phyloP scores from a whole-genome alignment of 92 coral and sea anemone genomes.

The Epizoanthus stellaris region DNA sequence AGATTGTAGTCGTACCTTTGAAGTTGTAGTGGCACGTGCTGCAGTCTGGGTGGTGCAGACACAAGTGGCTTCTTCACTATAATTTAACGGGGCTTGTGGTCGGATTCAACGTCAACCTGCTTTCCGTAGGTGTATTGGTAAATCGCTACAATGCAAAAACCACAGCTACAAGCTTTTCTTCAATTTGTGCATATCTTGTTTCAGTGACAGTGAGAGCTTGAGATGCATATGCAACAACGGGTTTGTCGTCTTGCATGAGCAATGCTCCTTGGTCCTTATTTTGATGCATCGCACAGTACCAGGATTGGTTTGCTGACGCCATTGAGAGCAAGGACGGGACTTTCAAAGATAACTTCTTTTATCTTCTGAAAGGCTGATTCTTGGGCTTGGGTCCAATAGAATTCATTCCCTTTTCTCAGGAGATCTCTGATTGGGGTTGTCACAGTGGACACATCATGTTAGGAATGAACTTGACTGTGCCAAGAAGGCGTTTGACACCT shows the following conservation, averaged over 20 bases:
- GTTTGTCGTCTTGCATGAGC: constrained; percentile 13
- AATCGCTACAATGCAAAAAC: constrained; percentile 53
- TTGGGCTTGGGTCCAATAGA: too few relatives aligned
- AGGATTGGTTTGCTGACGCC: too few relatives aligned
- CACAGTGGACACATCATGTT: background rate
- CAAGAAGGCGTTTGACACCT: constrained; percentile 4
- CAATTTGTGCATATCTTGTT: constrained; percentile 56
- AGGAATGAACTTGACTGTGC: constrained; percentile 19
- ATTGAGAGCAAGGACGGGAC: too few relatives aligned
- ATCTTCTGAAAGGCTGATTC: constrained; percentile 23
- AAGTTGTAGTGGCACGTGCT: constrained; percentile 52
- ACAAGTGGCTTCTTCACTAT: constrained; percentile 3
- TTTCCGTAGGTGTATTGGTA: background rate
- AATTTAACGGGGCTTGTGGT: constrained; percentile 59
- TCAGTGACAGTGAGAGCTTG: constrained; percentile 61
- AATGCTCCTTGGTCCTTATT: too few relatives aligned
- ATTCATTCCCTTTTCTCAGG: constrained; percentile 10
- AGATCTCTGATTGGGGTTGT: constrained; percentile 22
- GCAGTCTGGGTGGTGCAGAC: background rate
- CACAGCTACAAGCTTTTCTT: constrained; percentile 50
- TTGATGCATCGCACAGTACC: too few relatives aligned
- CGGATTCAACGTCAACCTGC: constrained; percentile 30
- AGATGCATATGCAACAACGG: constrained; percentile 47
- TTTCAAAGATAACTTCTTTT: constrained; percentile 3
- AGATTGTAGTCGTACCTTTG: constrained; percentile 54